Base-by-base conservation (phyloP, 2,888 invertebrate species). In the Acanthopleura granulata region DNA sequence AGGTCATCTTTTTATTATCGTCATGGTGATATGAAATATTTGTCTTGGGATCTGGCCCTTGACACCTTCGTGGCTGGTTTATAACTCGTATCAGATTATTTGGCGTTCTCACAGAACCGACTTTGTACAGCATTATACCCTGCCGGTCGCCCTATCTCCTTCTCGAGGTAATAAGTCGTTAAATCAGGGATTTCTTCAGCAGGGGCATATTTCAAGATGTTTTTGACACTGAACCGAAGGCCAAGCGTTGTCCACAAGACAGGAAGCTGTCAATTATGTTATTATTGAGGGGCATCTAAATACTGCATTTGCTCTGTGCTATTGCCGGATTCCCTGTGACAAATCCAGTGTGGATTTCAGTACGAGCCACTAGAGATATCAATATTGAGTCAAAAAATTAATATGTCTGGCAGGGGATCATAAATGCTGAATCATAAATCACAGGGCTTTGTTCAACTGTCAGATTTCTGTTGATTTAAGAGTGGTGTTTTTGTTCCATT, bases 401-500 rank as follows among this genome's bases (percentile, higher is more conserved):
- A 66, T 66, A 66, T 66, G 25, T 66, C 66, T 25, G 22, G 22
- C 22, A 22, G 16, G 29, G 25, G 16, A n/a, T 57, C 66, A 66
- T 66, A 66, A 66, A 66, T 14, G 66, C 66, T 27, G 29, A 27
- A 57, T 27, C 66, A 66, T 66, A 27, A 66, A 66, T 66, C 66
- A 27, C 25, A 22, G 1, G 22, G 66, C 29, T 66, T 66, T 66
- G 66, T 66, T 27, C 66, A 22, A 27, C 18, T 66, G 66, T 27
- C 66, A 22, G 66, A 27, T 27, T 66, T 66, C 22, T 27, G 29
- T 66, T 66, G 66, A 66, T 66, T 66, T 66, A 27, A 16, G 27
- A 66, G 27, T 4, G 22, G 22, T 57, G 57, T 57, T 57, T n/a
- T 57, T 57, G 57, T 57, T 57, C 57, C 22, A 57, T 57, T 57